phyloP scores from a whole-genome alignment of 2,797 vertebrate genomes.

The Etheostoma perlongum region DNA sequence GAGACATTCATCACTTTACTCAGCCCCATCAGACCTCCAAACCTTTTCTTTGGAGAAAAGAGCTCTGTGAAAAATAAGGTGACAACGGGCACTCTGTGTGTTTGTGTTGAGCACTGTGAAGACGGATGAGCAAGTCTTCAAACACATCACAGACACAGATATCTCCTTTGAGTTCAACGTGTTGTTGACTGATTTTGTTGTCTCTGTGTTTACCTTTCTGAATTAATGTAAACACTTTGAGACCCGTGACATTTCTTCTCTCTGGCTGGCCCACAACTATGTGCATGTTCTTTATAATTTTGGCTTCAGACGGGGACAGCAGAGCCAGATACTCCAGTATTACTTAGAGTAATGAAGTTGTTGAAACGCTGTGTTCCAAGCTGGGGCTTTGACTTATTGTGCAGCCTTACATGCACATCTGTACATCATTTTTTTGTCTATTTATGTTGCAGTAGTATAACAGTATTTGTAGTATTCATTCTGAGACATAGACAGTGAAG shows the following conservation, averaged over 20 bases:
- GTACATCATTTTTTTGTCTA: neutral
- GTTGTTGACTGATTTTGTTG: conserved; percentile 23
- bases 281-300: conserved; percentile 34
- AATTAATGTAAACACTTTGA: conserved; percentile 23
- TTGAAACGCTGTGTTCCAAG: conserved; percentile 28
- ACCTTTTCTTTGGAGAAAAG: conserved; percentile 85
- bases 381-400: conserved; percentile 23
- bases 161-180: conserved; percentile 8
- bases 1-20: conserved; percentile 89
- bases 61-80: conserved; percentile 85
- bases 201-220: conserved; percentile 39
- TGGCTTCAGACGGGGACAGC: conserved; percentile 33
- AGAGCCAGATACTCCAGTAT: conserved; percentile 39
- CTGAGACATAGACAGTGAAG: neutral
- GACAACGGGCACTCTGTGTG: conserved; percentile 75
- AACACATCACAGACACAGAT: conserved; percentile 21
- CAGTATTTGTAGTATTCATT: neutral
- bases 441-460: neutral
- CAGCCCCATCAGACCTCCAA: conserved; percentile 80
- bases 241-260: conserved; percentile 6
- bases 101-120: conserved; percentile 83
- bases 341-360: conserved; percentile 21
- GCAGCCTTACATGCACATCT: conserved; percentile 22
- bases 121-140: conserved; percentile 74
- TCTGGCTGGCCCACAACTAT: conserved; percentile 20